A percentile compares a stretch with the other conserved stretches of the same genome.
Conservation (phyloP, 2,888 invertebrate genomes). For the Drosophila anomalata region DNA sequence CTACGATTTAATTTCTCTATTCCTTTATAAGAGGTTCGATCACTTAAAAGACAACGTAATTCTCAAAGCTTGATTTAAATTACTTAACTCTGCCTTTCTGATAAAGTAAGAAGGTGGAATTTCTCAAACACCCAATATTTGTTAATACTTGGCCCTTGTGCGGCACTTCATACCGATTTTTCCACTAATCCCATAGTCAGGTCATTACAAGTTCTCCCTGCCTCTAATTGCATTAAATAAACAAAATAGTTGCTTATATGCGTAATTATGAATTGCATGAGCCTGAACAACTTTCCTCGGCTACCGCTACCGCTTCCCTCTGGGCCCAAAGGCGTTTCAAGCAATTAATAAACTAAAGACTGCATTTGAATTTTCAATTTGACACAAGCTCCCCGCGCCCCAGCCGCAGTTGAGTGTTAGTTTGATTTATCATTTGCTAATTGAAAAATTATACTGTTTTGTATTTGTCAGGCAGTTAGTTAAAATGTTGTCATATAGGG, state of each 20-base stretch:
- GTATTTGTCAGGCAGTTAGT: slow-evolving; percentile 74
- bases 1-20: not conserved
- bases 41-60: not conserved
- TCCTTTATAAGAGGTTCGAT: not conserved
- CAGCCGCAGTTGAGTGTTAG: slow-evolving; percentile 59
- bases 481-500: slow-evolving; percentile 66
- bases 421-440: slow-evolving; percentile 80
- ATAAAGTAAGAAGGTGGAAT: not conserved
- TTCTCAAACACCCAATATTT: slow-evolving; percentile 13
- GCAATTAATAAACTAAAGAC: slow-evolving; percentile 68
- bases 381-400: slow-evolving; percentile 36
- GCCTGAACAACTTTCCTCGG: slow-evolving; percentile 16
- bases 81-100: not conserved
- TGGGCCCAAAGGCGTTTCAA: slow-evolving; percentile 11
- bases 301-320: not conserved
- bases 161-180: not conserved
- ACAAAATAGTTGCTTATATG: slow-evolving; percentile 54
- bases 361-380: slow-evolving; percentile 64
- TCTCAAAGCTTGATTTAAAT: not conserved
- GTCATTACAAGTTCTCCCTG: slow-evolving; percentile 20
- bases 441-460: slow-evolving; percentile 77
- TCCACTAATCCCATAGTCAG: slow-evolving; percentile 22
- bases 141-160: slow-evolving; percentile 10
- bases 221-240: slow-evolving; percentile 34
- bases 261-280: slow-evolving; percentile 58